phyloP scores from a whole-genome alignment of 2,113 vertebrate species.

The Ornithorhynchus anatinus region DNA sequence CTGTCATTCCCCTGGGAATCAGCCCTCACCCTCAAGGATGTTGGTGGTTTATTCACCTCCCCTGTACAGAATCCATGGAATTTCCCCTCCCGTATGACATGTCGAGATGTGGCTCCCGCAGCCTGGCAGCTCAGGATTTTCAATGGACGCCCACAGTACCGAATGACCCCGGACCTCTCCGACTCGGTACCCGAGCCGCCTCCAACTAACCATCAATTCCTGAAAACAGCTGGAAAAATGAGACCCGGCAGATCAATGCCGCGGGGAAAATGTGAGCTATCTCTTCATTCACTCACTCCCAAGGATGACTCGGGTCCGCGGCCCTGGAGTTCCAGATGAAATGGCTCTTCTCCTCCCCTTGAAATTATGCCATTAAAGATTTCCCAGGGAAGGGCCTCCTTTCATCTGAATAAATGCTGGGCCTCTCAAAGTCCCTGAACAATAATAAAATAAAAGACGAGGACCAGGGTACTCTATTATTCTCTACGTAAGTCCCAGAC shows the following conservation, averaged over 20 bases:
- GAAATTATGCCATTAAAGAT: neutral
- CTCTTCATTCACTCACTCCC: neutral
- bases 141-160: too few relatives aligned
- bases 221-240: neutral
- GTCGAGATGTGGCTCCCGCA: neutral
- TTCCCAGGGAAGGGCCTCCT: accelerated
- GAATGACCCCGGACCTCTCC: too few relatives aligned
- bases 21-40: too few relatives aligned
- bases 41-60: too few relatives aligned
- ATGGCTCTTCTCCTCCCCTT: neutral
- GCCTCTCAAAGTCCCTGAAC: neutral
- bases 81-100: too few relatives aligned
- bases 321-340: neutral
- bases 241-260: neutral
- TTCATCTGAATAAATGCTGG: neutral
- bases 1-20: conserved; percentile 12
- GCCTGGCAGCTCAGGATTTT: neutral
- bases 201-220: neutral
- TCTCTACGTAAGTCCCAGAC: too few relatives aligned
- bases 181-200: neutral
- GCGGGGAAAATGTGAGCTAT: accelerated
- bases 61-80: too few relatives aligned
- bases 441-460: neutral
- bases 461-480: too few relatives aligned
- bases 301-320: neutral